phyloP scores from a whole-genome alignment of 2,113 vertebrate species.

The Tricholaema leucomelas region DNA sequence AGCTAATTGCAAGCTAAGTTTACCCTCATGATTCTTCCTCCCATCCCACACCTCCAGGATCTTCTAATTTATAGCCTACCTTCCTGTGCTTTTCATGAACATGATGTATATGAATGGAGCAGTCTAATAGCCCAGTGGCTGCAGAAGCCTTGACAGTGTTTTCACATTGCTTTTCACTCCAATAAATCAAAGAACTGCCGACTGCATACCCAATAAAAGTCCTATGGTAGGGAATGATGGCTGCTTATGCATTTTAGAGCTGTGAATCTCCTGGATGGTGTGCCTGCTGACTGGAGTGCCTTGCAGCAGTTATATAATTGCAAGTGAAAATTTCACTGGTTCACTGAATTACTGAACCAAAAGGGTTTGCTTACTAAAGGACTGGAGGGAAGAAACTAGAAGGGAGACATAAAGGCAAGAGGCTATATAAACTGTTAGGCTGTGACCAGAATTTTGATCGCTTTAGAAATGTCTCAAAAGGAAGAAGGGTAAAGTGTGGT shows the following conservation, averaged over 20 bases:
- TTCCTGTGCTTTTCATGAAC: conserved; percentile 47
- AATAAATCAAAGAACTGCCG: conserved; percentile 60
- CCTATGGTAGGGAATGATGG: background rate
- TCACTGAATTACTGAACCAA: conserved; percentile 49
- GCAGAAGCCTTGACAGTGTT: conserved; percentile 64
- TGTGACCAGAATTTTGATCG: conserved; percentile 20
- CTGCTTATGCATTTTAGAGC: background rate
- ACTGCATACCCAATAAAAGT: background rate
- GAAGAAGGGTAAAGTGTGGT: background rate
- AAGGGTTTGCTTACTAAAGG: conserved; percentile 48
- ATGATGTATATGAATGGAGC: background rate
- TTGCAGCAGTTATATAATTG: conserved; percentile 43
- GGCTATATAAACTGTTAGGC: background rate
- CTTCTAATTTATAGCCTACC: conserved; percentile 51
- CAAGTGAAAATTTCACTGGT: conserved; percentile 23
- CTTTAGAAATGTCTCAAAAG: background rate
- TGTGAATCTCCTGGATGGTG: conserved; percentile 12
- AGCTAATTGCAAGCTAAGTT: background rate
- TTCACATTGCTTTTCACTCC: conserved; percentile 20
- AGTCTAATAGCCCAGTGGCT: conserved; percentile 31
- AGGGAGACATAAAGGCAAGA: background rate
- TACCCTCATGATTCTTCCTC: background rate
- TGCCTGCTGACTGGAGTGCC: conserved; percentile 47
- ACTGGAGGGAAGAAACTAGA: background rate
- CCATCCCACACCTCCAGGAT: background rate